phyloP scores from a whole-genome alignment of 2,888 invertebrate species.

The Cotesia congregata region DNA sequence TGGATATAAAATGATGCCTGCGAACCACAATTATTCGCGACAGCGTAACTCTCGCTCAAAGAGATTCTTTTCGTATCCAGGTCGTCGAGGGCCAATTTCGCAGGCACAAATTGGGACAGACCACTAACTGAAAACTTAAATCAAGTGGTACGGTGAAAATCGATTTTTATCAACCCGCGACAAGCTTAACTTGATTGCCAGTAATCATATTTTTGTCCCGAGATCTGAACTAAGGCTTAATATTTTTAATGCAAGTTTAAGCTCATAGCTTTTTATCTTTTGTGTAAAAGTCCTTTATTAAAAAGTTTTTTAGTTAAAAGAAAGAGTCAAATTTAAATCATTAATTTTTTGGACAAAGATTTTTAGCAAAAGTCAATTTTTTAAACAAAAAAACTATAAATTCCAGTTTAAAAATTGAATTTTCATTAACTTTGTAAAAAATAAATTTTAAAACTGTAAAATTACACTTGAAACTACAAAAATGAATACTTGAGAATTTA shows the following conservation, averaged over 20 bases:
- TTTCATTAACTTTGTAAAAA: too few species aligned
- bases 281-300: background rate
- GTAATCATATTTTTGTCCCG: background rate
- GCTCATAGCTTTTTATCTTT: background rate
- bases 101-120: background rate
- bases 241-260: background rate
- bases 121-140: background rate
- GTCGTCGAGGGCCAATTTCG: background rate
- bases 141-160: background rate
- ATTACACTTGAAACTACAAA: too few species aligned
- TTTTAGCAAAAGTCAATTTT: too few species aligned
- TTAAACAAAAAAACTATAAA: too few species aligned
- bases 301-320: too few species aligned
- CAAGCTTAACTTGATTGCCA: too few species aligned
- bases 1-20: background rate
- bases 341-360: too few species aligned
- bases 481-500: too few species aligned
- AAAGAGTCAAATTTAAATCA: too few species aligned
- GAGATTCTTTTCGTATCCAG: background rate
- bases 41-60: background rate
- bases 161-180: background rate
- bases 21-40: constrained; percentile 9
- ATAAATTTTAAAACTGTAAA: too few species aligned
- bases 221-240: background rate
- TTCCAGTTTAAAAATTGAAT: too few species aligned